These are phyloP conservation scores for Donacobius atricapilla DNA, from an alignment of 2,113 vertebrate species.

Conservation along the genomic window DNA sequence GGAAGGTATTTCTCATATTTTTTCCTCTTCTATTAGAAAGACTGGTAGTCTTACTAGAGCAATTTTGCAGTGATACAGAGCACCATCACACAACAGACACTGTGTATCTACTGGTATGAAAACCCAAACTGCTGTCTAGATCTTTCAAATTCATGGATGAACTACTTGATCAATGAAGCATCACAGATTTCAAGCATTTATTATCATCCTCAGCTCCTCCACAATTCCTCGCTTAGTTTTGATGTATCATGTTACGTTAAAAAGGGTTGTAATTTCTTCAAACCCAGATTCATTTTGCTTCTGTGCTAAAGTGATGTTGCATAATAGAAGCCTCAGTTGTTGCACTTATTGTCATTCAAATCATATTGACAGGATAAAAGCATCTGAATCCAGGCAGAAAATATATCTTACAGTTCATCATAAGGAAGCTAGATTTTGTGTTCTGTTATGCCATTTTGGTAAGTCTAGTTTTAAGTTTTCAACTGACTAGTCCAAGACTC, in stretches of 20 bases:
- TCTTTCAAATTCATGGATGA: neutral
- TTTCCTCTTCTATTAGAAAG: neutral
- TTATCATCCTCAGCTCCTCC: neutral
- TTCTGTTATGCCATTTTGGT: neutral
- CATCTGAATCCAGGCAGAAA: neutral
- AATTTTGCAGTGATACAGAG: neutral
- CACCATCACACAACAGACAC: accelerated
- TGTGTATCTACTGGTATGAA: neutral
- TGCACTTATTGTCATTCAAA: neutral
- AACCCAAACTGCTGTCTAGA: neutral
- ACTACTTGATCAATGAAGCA: neutral
- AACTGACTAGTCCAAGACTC: neutral
- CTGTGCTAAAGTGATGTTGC: neutral
- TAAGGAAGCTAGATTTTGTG: neutral
- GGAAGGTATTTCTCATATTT: neutral
- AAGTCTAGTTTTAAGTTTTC: neutral
- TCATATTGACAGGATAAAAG: neutral
- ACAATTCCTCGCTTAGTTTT: neutral
- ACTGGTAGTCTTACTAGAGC: neutral
- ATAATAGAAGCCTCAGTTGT: neutral
- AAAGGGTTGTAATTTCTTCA: neutral
- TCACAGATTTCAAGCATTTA: neutral
- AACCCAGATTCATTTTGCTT: neutral
- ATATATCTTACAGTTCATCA: neutral
- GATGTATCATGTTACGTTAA: neutral